Conservation (phyloP, 2,797 vertebrate species). For the Bovichtus diacanthus region DNA sequence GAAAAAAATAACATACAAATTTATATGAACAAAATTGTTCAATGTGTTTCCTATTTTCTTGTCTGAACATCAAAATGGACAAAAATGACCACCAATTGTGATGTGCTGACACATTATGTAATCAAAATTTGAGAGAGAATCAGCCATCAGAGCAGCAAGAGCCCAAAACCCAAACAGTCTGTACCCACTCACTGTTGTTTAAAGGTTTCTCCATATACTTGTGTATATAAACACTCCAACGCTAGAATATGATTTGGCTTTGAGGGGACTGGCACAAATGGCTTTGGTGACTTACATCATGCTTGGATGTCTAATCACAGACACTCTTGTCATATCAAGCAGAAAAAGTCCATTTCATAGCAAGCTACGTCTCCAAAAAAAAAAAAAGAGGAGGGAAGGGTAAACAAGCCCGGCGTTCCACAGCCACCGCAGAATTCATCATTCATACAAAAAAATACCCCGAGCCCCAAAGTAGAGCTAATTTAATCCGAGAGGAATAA, state of each 20-base stretch:
- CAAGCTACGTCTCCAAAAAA: conserved; percentile 58
- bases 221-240: conserved; percentile 83
- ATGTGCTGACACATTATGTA: conserved; percentile 83
- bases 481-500: conserved; percentile 85
- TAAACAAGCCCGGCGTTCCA: conserved; percentile 82
- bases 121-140: conserved; percentile 81
- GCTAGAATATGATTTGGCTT: conserved; percentile 83
- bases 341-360: conserved; percentile 80
- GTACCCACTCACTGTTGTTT: conserved; percentile 82
- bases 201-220: conserved; percentile 81
- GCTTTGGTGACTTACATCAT: conserved; percentile 83
- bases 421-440: conserved; percentile 83
- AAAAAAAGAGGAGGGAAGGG: conserved; percentile 66
- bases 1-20: conserved; percentile 69
- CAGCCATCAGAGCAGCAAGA: conserved; percentile 77
- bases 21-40: conserved; percentile 74
- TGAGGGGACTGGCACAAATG: conserved; percentile 78
- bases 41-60: conserved; percentile 83
- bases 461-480: conserved; percentile 78
- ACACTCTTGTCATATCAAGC: conserved; percentile 84
- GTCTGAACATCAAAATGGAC: conserved; percentile 82
- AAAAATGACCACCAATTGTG: conserved; percentile 82
- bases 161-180: conserved; percentile 81
- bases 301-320: conserved; percentile 82
- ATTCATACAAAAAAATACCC: conserved; percentile 81